Evolutionary conservation across 2,113 vertebrate species (phyloP).

Genomic region (Otolemur garnettii): DNA sequence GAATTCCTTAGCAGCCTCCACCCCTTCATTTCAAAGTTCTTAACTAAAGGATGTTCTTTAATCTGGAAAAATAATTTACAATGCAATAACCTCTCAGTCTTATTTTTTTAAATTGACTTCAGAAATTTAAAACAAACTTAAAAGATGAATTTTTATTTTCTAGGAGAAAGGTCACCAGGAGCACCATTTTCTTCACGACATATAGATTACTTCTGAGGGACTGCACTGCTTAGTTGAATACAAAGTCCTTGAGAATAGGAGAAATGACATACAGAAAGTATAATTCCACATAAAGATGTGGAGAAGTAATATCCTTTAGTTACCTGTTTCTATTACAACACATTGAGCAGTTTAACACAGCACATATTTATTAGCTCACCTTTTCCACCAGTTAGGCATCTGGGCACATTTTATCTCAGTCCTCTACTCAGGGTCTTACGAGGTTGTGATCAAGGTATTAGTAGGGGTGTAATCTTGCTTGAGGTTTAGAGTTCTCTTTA

Average conservation of each 20-base stretch:
- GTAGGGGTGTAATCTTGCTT: background rate
- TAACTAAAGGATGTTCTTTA: background rate
- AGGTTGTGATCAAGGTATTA: background rate
- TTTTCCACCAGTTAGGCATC: background rate
- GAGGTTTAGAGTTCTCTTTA: background rate
- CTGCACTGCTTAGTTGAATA: background rate
- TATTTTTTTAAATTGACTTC: background rate
- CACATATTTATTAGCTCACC: background rate
- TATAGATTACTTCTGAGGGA: background rate
- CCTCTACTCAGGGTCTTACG: background rate
- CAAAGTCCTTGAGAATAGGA: background rate
- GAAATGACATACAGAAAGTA: background rate
- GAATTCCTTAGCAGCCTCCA: background rate
- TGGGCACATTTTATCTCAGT: background rate
- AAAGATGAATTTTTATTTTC: background rate
- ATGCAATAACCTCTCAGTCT: background rate
- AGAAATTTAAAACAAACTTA: conserved; percentile 17
- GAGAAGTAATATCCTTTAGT: background rate
- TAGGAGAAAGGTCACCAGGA: background rate
- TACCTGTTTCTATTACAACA: background rate
- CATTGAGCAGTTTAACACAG: background rate
- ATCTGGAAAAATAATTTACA: background rate
- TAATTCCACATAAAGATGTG: background rate
- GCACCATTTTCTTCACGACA: background rate
- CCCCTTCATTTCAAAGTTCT: background rate